These are phyloP conservation scores for Halichoerus grypus DNA, from an alignment of 2,113 vertebrate genomes.

Conservation along the genomic window DNA sequence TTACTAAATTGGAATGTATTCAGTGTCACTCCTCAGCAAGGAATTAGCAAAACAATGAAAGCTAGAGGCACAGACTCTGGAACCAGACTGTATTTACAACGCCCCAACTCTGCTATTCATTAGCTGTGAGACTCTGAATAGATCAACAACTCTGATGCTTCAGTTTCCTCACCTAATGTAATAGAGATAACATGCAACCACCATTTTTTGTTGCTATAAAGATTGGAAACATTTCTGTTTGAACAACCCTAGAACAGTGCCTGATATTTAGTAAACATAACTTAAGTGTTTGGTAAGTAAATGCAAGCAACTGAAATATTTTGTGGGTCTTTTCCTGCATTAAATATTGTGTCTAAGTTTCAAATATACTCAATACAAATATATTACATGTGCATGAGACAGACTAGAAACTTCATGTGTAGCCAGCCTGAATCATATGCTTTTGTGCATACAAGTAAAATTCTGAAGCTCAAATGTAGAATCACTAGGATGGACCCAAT, in stretches of 20 bases:
- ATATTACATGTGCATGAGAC: background rate
- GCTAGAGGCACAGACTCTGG: background rate
- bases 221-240: background rate
- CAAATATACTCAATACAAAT: background rate
- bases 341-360: background rate
- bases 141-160: background rate
- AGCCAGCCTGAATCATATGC: background rate
- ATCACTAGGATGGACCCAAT: too few species aligned
- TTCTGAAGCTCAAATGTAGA: background rate
- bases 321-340: background rate
- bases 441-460: background rate
- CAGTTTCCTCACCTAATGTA: background rate
- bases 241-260: background rate
- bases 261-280: background rate
- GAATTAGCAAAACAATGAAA: background rate
- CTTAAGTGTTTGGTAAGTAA: background rate
- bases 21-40: background rate
- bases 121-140: background rate
- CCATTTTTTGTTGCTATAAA: background rate
- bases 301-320: background rate
- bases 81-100: background rate
- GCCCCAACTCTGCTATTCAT: background rate
- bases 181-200: background rate
- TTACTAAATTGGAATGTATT: background rate
- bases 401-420: background rate